These are phyloP conservation scores for Notoglanidium macrostoma DNA, from an alignment of 2,797 vertebrate genomes.

Conservation along the genomic window DNA sequence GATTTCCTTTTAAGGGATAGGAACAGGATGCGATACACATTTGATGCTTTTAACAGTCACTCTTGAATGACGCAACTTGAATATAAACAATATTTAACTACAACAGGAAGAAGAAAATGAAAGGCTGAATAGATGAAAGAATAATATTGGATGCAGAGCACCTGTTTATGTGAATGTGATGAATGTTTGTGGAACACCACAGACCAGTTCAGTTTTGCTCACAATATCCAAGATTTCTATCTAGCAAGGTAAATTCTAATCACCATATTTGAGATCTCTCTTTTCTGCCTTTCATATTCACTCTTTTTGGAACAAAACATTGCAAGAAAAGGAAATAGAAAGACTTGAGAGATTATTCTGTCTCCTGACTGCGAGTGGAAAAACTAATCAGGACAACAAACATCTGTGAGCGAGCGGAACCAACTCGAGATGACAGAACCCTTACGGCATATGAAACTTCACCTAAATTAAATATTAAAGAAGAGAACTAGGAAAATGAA, in stretches of 20 bases:
- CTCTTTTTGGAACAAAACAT: background rate
- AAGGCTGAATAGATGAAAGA: background rate
- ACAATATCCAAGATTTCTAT: background rate
- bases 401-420: conserved; percentile 18
- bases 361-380: conserved; percentile 36
- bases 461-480: conserved; percentile 10
- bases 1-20: background rate
- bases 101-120: background rate
- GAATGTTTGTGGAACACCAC: background rate
- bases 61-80: background rate
- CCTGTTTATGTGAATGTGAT: background rate
- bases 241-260: background rate
- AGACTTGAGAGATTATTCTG: conserved; percentile 31
- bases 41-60: background rate
- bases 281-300: background rate
- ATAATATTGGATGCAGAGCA: background rate
- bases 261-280: background rate
- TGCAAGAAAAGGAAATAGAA: conserved; percentile 15
- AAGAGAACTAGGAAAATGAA: conserved; percentile 17
- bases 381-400: conserved; percentile 42
- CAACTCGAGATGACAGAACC: conserved; percentile 36
- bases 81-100: background rate
- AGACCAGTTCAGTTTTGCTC: background rate
- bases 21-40: background rate
- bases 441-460: background rate